These are phyloP conservation scores for Nautilus pompilius DNA, from an alignment of 1,140 invertebrate genomes.

Conservation along the genomic window DNA sequence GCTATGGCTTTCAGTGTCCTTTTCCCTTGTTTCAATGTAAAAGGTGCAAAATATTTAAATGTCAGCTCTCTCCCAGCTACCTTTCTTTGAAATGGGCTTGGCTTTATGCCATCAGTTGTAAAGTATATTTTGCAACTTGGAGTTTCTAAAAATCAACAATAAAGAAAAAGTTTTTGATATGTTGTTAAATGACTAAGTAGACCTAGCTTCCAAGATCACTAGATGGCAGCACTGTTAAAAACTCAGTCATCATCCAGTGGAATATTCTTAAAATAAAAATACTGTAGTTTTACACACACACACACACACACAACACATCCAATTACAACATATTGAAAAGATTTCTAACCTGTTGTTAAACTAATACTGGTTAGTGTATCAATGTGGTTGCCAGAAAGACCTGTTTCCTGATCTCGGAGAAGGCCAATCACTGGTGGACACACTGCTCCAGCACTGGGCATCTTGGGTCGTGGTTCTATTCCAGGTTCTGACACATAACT, in stretches of 20 bases:
- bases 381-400: constrained; percentile 38
- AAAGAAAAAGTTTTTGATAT: too few relatives aligned
- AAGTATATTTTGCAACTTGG: constrained; percentile 52
- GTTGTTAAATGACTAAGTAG: too few relatives aligned
- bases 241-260: too few relatives aligned
- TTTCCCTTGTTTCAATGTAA: constrained; percentile 53
- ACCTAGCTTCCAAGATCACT: too few relatives aligned
- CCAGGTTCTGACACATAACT: too few relatives aligned
- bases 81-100: constrained; percentile 49
- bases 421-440: constrained; percentile 49
- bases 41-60: constrained; percentile 53
- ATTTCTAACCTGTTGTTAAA: constrained; percentile 26
- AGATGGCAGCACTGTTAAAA: too few relatives aligned
- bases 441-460: constrained; percentile 55
- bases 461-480: too few relatives aligned
- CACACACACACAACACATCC: neutral
- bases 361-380: constrained; percentile 38
- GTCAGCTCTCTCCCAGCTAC: constrained; percentile 47
- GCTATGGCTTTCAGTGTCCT: constrained; percentile 50
- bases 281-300: too few relatives aligned
- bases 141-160: constrained; percentile 38
- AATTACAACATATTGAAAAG: too few relatives aligned
- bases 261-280: too few relatives aligned
- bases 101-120: constrained; percentile 55
- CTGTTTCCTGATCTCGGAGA: constrained; percentile 30